These are phyloP conservation scores for Volucella inanis DNA, from an alignment of 2,888 invertebrate species.

Conservation along the genomic window DNA sequence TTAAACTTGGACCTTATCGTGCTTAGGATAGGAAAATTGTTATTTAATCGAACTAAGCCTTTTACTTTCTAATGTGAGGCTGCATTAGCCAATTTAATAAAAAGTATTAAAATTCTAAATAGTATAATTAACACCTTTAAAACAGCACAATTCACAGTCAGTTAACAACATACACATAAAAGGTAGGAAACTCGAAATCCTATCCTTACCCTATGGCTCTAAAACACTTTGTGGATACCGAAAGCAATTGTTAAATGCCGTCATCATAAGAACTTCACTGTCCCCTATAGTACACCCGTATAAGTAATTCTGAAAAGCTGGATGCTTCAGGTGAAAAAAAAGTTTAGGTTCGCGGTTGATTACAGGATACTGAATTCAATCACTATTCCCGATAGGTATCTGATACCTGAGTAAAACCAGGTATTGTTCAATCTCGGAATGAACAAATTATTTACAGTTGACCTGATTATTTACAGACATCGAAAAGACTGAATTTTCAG, in stretches of 20 bases:
- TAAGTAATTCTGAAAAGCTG: slow-evolving; percentile 51
- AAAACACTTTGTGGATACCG: slow-evolving; percentile 47
- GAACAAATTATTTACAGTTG: background rate
- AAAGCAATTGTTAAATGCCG: slow-evolving; percentile 35
- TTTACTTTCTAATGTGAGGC: too few relatives aligned
- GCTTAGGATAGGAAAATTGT: too few relatives aligned
- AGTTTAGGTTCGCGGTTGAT: background rate
- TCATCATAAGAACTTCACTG: slow-evolving; percentile 51
- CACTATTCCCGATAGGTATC: slow-evolving; percentile 23
- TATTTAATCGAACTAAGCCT: too few relatives aligned
- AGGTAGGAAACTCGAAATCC: slow-evolving; percentile 43
- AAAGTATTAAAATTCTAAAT: too few relatives aligned
- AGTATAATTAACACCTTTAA: slow-evolving; percentile 12
- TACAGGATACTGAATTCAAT: background rate
- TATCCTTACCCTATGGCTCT: slow-evolving; percentile 51
- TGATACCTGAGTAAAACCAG: slow-evolving; percentile 20
- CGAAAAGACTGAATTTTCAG: slow-evolving; percentile 32
- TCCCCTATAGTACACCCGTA: slow-evolving; percentile 59
- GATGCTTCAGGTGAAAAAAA: slow-evolving; percentile 19
- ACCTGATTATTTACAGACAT: slow-evolving; percentile 4
- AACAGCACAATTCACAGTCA: slow-evolving; percentile 4
- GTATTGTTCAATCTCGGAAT: slow-evolving; percentile 12
- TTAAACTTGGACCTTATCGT: too few relatives aligned
- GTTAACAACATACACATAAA: slow-evolving; percentile 14
- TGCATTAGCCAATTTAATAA: too few relatives aligned